phyloP scores from a whole-genome alignment of 1,140 invertebrate genomes.

The Drosophila arawakana region DNA sequence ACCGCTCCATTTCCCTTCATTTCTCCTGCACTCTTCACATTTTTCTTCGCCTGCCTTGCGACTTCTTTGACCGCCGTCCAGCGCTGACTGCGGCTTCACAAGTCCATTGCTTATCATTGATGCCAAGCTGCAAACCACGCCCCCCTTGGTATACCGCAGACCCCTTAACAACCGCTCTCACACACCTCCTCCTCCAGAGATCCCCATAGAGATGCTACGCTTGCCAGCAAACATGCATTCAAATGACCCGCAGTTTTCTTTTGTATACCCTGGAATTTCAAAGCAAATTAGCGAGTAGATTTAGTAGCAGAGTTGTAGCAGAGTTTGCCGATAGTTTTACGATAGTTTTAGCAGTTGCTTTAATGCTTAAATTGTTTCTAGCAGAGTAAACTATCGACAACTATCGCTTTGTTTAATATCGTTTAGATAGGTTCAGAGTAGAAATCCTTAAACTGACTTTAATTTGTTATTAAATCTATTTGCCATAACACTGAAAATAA shows the following conservation, averaged over 20 bases:
- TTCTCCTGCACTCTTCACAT: not conserved
- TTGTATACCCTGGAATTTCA: slow-evolving; percentile 27
- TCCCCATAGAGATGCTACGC: too few species aligned
- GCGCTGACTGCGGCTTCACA: slow-evolving; percentile 26
- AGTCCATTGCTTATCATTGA: slow-evolving; percentile 68
- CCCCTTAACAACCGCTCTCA: not conserved
- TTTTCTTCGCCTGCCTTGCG: slow-evolving; percentile 13
- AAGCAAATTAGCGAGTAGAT: not conserved
- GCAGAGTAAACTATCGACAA: not conserved
- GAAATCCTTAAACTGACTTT: too few species aligned
- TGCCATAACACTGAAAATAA: too few species aligned
- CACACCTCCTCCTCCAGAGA: too few species aligned
- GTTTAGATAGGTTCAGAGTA: too few species aligned
- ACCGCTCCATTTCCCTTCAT: not conserved
- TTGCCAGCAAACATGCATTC: slow-evolving; percentile 62
- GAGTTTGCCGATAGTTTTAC: not conserved
- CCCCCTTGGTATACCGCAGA: not conserved
- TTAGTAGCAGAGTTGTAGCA: not conserved
- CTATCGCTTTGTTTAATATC: too few species aligned
- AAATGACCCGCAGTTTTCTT: slow-evolving; percentile 65
- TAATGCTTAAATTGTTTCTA: not conserved
- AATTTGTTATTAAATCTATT: too few species aligned
- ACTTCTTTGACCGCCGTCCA: slow-evolving; percentile 39
- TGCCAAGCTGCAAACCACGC: slow-evolving; percentile 30
- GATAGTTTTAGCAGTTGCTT: not conserved